Base-by-base conservation (phyloP, 2,113 vertebrate species). In the Caloenas nicobarica region DNA sequence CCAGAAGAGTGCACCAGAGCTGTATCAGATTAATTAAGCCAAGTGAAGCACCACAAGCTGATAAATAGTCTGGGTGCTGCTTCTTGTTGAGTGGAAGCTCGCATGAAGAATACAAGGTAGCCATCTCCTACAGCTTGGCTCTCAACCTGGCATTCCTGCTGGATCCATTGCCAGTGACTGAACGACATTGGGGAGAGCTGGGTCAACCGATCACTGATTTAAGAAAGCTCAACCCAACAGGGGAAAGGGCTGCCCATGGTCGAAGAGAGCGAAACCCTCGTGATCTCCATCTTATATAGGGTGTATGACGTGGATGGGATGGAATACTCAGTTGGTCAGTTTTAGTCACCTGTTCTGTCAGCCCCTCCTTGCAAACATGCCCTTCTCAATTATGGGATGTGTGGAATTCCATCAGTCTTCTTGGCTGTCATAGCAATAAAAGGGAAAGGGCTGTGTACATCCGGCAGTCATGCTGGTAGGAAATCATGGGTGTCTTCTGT, bases 101-200 rank as follows among this genome's bases (percentile, higher is more conserved):
- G 0, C 8, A 5, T 46, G 48, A 62, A 29, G 19, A 57, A 11
- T 34, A 34, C 83, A 60, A 89, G 9, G 11, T 74, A 58, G 19
- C 31, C 22, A 36, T 0, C 29, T 66, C 33, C 36, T 78, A 13
- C 11, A 53, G 5, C 22, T 53, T 66, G 33, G 24, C 33, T 69
- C 13, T 42, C 16, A 34, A 18, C 22, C n/a, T 72, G 15, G 7
- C 6, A 6, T 84, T 84, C 19, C 17, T 92, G 31, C 42, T 74
- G 10, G 42, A 5, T 53, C 44, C 10, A 3, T 69, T 88, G 29
- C 21, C 15, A 17, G 16, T 57, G 62, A 53, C 11, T 66, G 46
- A 34, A 0, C 50, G 26, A 48, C 16, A 2, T 1, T 0, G 2
- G 15, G 38, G 5, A 36, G 7, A 31, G 16, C 7, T 88, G 36